Percentiles rank a stretch among this genome's conserved stretches.
phyloP scores from a whole-genome alignment of 1,140 invertebrate genomes.

The Bombus waltoni region DNA sequence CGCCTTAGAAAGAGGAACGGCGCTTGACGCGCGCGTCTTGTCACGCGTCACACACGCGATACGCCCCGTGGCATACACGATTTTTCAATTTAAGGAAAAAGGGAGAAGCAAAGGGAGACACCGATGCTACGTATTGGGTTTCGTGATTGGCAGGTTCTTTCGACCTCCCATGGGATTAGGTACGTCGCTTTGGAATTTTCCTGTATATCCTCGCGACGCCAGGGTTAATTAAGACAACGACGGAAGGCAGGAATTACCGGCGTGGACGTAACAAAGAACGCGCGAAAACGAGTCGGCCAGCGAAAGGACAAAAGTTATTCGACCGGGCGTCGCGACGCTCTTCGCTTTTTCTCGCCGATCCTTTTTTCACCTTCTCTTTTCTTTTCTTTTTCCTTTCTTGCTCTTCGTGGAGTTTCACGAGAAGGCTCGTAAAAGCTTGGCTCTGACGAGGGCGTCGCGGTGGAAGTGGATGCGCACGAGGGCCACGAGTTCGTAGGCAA shows the following conservation, averaged over 20 bases:
- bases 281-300: conserved; percentile 5
- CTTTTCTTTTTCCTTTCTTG: background rate
- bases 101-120: background rate
- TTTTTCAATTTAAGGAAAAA: conserved; percentile 67
- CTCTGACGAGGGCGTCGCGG: background rate
- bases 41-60: conserved; percentile 41
- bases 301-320: conserved; percentile 53
- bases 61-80: conserved; percentile 60
- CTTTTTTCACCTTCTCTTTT: too few relatives aligned
- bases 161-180: background rate
- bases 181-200: background rate
- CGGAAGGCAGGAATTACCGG: background rate
- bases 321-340: background rate
- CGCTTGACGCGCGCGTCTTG: conserved; percentile 27
- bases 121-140: background rate
- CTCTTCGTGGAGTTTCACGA: background rate
- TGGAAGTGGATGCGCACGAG: conserved; percentile 33
- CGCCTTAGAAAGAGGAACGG: conserved; percentile 39
- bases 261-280: background rate
- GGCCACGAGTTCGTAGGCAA: conserved; percentile 40
- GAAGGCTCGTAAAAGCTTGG: conserved; percentile 52
- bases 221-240: conserved; percentile 26
- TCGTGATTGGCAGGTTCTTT: conserved; percentile 2
- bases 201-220: background rate
- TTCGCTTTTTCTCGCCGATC: background rate